A percentile compares a stretch with the other conserved stretches of the same genome.
phyloP scores from a whole-genome alignment of 2,113 vertebrate genomes.

The Phyllostomus hastatus region DNA sequence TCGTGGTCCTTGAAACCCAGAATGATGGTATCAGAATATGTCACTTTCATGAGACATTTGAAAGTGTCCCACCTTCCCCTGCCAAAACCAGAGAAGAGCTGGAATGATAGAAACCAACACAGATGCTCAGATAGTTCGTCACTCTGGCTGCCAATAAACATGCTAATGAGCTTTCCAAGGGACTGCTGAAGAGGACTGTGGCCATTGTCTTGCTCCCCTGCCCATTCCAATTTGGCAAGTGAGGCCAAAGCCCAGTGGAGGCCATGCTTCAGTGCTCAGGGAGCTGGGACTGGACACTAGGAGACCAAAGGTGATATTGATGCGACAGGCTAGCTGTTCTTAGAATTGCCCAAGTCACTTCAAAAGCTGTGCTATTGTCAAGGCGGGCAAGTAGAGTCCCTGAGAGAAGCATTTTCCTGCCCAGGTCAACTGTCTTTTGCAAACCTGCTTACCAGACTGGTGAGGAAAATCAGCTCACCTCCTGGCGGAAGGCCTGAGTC shows the following conservation, averaged over 20 bases:
- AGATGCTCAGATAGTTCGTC: background rate
- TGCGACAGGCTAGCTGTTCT: background rate
- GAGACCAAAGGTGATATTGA: background rate
- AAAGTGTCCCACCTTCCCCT: background rate
- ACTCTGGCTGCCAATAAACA: background rate
- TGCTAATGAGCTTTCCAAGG: background rate
- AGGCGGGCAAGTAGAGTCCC: background rate
- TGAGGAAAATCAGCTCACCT: background rate
- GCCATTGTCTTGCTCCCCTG: conserved; percentile 29
- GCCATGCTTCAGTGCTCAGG: background rate
- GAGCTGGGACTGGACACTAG: background rate
- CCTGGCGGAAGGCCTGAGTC: background rate
- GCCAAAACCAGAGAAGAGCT: background rate
- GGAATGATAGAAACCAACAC: background rate
- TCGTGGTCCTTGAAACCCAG: background rate
- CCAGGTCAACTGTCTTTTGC: background rate
- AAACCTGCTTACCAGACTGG: background rate
- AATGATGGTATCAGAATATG: background rate
- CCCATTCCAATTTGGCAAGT: conserved; percentile 39
- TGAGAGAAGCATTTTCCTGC: background rate
- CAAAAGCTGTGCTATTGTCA: background rate
- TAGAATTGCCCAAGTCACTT: background rate
- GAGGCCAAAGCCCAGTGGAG: background rate
- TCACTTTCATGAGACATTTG: background rate
- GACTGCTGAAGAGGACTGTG: conserved; percentile 11